Evolutionary conservation across 2,888 invertebrate genomes (phyloP).

Genomic region (Amphipoea oculea): DNA sequence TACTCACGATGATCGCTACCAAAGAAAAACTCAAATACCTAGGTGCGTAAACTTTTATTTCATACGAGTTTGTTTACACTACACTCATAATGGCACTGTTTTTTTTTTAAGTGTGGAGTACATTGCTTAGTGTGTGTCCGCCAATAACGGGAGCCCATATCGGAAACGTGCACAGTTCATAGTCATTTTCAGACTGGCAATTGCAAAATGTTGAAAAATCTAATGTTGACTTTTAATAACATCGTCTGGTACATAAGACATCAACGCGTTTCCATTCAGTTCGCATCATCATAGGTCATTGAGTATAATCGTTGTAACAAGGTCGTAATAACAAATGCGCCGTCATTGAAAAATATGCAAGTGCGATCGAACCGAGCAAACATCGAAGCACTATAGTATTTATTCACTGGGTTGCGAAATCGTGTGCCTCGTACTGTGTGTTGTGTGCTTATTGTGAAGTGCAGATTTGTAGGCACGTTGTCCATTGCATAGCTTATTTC

Average conservation of each 20-base stretch:
- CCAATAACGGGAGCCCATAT: conserved; percentile 81
- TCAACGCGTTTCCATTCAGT: conserved; percentile 80
- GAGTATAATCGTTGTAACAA: conserved; percentile 76
- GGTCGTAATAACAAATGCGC: conserved; percentile 80
- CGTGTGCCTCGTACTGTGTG: conserved; percentile 66
- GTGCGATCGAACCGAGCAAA: conserved; percentile 66
- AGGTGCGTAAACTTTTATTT: conserved; percentile 91
- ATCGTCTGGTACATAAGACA: conserved; percentile 80
- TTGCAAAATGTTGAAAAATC: conserved; percentile 47
- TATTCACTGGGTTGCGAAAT: conserved; percentile 75
- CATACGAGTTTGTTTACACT: conserved; percentile 73
- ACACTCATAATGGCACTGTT: conserved; percentile 80
- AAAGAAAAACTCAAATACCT: conserved; percentile 94
- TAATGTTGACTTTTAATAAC: conserved; percentile 54
- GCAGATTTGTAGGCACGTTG: conserved; percentile 71
- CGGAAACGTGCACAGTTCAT: conserved; percentile 71
- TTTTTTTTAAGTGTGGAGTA: conserved; percentile 80
- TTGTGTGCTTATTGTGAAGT: conserved; percentile 76
- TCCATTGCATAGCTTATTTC: conserved; percentile 79
- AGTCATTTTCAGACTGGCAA: conserved; percentile 66
- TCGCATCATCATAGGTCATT: conserved; percentile 74
- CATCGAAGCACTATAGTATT: conserved; percentile 69
- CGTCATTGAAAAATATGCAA: conserved; percentile 80
- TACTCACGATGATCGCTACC: conserved; percentile 95
- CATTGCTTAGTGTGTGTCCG: conserved; percentile 88